A percentile compares a stretch with the other conserved stretches of the same genome.
Conservation (phyloP, 2,113 vertebrate species). For the Percopsis transmontana region DNA sequence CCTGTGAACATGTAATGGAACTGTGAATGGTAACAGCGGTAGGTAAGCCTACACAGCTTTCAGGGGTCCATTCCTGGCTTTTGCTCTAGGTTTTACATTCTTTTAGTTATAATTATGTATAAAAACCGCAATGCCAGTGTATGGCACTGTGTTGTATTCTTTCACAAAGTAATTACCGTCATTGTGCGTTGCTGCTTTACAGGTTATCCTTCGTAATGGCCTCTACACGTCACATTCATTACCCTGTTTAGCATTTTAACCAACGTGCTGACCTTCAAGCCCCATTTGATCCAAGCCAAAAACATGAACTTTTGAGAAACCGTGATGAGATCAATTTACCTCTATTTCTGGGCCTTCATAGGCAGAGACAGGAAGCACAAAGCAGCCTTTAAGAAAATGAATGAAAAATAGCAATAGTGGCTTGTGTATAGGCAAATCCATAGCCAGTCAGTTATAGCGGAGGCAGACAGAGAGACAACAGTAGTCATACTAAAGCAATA, state of each 20-base stretch:
- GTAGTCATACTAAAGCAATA: slow-evolving; percentile 32
- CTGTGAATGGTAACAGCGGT: neutral
- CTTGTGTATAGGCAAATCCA: neutral
- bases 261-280: slow-evolving; percentile 44
- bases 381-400: no score
- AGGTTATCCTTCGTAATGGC: neutral
- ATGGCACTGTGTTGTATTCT: neutral
- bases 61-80: neutral
- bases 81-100: neutral
- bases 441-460: slow-evolving; percentile 1
- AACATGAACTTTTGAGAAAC: slow-evolving; percentile 22
- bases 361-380: neutral
- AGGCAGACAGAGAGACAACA: neutral
- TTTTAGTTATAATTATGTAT: neutral
- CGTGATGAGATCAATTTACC: slow-evolving; percentile 25
- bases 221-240: slow-evolving; percentile 17
- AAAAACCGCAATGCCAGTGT: neutral
- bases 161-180: neutral
- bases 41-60: neutral
- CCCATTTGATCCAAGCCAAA: slow-evolving; percentile 23
- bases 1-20: slow-evolving; percentile 17
- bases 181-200: neutral
- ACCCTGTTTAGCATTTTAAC: slow-evolving; percentile 34
- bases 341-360: slow-evolving; percentile 15
- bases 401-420: neutral